These are phyloP conservation scores for Manis crassicaudata DNA, from an alignment of 2,797 vertebrate species.

Conservation along the genomic window DNA sequence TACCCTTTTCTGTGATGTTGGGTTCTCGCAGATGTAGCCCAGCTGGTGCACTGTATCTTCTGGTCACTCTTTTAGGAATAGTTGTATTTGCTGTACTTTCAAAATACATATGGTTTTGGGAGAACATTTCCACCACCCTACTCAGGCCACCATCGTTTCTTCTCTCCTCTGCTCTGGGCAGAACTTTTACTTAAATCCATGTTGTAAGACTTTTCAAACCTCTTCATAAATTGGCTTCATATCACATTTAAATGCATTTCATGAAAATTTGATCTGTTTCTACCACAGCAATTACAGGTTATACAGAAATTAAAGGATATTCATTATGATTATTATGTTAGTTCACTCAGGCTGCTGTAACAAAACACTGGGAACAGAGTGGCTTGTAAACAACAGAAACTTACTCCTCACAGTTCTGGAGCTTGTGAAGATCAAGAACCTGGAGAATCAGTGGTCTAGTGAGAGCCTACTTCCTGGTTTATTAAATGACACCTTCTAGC, in stretches of 20 bases:
- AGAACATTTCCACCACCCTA: no score
- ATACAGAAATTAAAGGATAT: background rate
- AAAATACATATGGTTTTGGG: no score
- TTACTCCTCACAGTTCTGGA: background rate
- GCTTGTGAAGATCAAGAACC: background rate
- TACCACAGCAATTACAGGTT: background rate
- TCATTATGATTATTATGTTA: background rate
- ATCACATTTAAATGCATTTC: slow-evolving; percentile 28
- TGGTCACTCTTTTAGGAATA: no score
- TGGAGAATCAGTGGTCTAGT: background rate
- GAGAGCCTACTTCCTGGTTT: background rate
- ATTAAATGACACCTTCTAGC: background rate
- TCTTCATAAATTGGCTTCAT: slow-evolving; percentile 31
- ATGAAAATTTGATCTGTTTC: slow-evolving; percentile 28
- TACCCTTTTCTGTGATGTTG: no score
- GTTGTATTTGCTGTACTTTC: no score
- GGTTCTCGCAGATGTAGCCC: no score
- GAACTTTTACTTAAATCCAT: slow-evolving; percentile 24
- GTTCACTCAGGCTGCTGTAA: background rate
- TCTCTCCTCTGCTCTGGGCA: background rate
- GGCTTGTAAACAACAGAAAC: background rate
- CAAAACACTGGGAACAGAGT: background rate
- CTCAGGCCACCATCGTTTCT: no score
- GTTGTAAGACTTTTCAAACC: slow-evolving; percentile 4
- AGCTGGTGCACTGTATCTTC: no score